Percentiles rank a stretch among this genome's conserved stretches.
phyloP scores from a whole-genome alignment of 2,113 vertebrate species.

The Sisor rabdophorus region DNA sequence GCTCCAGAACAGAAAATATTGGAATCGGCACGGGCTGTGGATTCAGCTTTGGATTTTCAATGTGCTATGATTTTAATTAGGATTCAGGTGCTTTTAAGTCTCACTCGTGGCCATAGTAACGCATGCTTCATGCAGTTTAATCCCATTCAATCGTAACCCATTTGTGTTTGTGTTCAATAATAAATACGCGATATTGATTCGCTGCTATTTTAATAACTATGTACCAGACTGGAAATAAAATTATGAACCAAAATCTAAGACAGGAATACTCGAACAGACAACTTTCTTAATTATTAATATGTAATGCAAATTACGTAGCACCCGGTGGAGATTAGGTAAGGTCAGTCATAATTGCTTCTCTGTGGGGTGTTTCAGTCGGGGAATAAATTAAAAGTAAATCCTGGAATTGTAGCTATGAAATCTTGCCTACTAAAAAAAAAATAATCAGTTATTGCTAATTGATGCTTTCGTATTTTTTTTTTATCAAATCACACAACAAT shows the following conservation, averaged over 20 bases:
- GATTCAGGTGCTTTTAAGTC: background rate
- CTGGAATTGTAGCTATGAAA: background rate
- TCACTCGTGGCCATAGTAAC: too few species aligned
- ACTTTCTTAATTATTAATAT: background rate
- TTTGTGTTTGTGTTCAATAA: background rate
- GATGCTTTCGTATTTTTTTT: too few species aligned
- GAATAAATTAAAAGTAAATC: constrained; percentile 5
- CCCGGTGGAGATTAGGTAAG: background rate
- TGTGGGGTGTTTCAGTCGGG: background rate
- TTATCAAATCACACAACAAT: too few species aligned
- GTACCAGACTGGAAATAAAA: constrained; percentile 1
- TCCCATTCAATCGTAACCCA: background rate
- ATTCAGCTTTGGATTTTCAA: too few species aligned
- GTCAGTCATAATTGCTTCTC: constrained; percentile 23
- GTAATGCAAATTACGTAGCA: constrained; percentile 5
- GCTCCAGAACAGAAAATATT: too few species aligned
- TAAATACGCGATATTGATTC: background rate
- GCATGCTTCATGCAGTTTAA: background rate
- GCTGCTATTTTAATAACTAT: background rate
- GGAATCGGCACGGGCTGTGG: too few species aligned
- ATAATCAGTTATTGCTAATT: too few species aligned
- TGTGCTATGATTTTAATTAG: too few species aligned
- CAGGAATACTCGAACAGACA: background rate
- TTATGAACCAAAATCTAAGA: background rate
- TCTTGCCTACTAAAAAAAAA: background rate